phyloP scores from a whole-genome alignment of 1,140 invertebrate species.

The Hestina assimilis region DNA sequence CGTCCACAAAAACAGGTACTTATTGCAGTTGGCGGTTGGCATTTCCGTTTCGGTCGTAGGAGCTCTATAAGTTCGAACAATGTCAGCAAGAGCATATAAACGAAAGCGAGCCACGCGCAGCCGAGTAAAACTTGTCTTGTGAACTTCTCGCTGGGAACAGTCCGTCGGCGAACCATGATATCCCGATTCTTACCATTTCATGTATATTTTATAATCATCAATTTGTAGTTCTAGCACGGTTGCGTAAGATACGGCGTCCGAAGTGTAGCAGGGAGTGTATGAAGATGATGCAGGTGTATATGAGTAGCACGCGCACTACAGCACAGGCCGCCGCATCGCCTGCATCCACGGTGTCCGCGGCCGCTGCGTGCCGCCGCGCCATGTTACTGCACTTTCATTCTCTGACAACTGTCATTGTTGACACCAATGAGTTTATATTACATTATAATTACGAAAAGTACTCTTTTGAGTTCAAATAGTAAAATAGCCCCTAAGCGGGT shows the following conservation, averaged over 20 bases:
- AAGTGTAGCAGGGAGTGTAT: slow-evolving; percentile 49
- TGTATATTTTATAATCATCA: background rate
- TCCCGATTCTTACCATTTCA: background rate
- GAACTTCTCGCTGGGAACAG: slow-evolving; percentile 24
- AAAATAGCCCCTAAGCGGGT: background rate
- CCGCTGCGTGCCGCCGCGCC: background rate
- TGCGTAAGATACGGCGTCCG: slow-evolving; percentile 36
- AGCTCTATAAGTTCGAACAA: slow-evolving; percentile 48
- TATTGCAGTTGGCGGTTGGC: too few relatives aligned
- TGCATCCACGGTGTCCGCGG: slow-evolving; percentile 9
- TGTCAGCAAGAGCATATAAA: slow-evolving; percentile 41
- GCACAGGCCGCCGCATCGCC: slow-evolving; percentile 23
- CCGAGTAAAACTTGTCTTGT: slow-evolving; percentile 29
- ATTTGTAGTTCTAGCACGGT: background rate
- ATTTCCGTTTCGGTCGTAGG: slow-evolving; percentile 33
- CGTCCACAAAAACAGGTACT: too few relatives aligned
- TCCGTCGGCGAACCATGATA: slow-evolving; percentile 24
- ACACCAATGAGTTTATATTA: background rate
- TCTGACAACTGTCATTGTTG: background rate
- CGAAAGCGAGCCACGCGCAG: slow-evolving; percentile 36
- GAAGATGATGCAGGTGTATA: slow-evolving; percentile 43
- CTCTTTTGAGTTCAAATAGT: background rate
- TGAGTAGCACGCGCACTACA: slow-evolving; percentile 38
- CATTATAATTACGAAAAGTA: too few relatives aligned
- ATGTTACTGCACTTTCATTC: background rate